phyloP scores from a whole-genome alignment of 2,113 vertebrate genomes.

The Mugil cephalus region DNA sequence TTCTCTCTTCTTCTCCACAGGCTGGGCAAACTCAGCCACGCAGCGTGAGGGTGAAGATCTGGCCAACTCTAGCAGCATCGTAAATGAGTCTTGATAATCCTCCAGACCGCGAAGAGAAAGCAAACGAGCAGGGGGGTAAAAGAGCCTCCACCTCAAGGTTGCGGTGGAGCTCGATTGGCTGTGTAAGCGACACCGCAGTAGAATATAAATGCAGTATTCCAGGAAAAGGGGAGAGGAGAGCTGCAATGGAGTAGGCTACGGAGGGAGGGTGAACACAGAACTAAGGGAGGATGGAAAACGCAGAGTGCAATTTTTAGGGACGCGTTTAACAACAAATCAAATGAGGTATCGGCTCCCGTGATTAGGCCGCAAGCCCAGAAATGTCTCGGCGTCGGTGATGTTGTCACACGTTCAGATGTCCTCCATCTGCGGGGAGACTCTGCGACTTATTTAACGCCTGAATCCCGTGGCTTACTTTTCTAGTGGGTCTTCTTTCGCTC shows the following conservation, averaged over 20 bases:
- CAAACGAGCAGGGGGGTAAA: constrained; percentile 34
- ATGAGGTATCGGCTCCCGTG: background rate
- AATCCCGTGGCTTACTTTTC: background rate
- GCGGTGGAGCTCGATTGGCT: constrained; percentile 65
- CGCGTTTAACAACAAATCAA: constrained; percentile 1
- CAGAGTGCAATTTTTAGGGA: background rate
- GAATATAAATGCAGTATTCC: constrained; percentile 73
- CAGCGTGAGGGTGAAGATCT: constrained; percentile 65
- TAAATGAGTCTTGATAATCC: constrained; percentile 49
- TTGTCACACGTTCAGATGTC: background rate
- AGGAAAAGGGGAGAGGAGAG: constrained; percentile 24
- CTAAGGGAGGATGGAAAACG: background rate
- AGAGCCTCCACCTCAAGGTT: constrained; percentile 61
- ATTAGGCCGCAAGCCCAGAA: background rate
- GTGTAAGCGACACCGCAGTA: constrained; percentile 51
- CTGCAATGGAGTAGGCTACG: constrained; percentile 8
- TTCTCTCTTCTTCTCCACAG: constrained; percentile 38
- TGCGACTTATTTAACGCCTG: no score
- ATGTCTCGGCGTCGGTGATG: background rate
- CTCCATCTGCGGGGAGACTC: background rate
- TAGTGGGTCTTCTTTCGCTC: background rate
- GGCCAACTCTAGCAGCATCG: constrained; percentile 46
- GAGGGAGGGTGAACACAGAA: constrained; percentile 6
- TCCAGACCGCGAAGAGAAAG: constrained; percentile 26
- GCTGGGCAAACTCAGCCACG: constrained; percentile 60